Conservation (phyloP, 2,888 invertebrate genomes). For the Abrostola tripartita region DNA sequence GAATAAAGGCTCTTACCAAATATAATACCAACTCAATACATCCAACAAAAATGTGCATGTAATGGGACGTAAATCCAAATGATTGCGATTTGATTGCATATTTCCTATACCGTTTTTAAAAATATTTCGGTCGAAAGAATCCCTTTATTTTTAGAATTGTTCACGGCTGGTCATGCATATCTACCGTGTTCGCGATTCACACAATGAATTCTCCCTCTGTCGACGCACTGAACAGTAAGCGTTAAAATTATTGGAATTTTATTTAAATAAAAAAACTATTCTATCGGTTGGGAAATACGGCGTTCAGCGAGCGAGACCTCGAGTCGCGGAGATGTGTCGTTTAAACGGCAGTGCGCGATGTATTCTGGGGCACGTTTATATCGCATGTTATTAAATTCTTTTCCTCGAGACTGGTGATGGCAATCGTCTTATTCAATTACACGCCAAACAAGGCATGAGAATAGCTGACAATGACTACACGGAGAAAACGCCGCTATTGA, state of each 20-base stretch:
- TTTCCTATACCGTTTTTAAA: constrained; percentile 45
- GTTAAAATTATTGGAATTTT: constrained; percentile 77
- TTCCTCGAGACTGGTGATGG: constrained; percentile 77
- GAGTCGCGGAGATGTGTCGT: constrained; percentile 54
- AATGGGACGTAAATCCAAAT: constrained; percentile 41
- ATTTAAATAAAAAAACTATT: constrained; percentile 79
- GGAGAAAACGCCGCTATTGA: constrained; percentile 76
- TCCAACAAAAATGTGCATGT: constrained; percentile 43
- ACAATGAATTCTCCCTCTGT: constrained; percentile 70
- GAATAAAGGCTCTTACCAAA: constrained; percentile 67
- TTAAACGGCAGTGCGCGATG: constrained; percentile 62
- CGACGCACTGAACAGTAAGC: constrained; percentile 67
- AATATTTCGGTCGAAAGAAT: constrained; percentile 44
- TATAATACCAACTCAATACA: constrained; percentile 59
- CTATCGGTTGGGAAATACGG: constrained; percentile 46
- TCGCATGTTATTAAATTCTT: constrained; percentile 86
- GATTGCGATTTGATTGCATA: constrained; percentile 41
- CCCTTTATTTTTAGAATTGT: constrained; percentile 56
- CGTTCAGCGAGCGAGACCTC: constrained; percentile 43
- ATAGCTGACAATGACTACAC: constrained; percentile 81
- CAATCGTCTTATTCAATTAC: constrained; percentile 86
- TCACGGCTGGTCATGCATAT: constrained; percentile 46
- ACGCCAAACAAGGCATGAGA: constrained; percentile 80
- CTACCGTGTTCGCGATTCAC: constrained; percentile 45
- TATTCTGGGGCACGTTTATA: constrained; percentile 70